Evolutionary conservation across 1,140 invertebrate species (phyloP), one percentile per base, ranked within the genome.

Genomic region (Steinernema khuongi): DNA sequence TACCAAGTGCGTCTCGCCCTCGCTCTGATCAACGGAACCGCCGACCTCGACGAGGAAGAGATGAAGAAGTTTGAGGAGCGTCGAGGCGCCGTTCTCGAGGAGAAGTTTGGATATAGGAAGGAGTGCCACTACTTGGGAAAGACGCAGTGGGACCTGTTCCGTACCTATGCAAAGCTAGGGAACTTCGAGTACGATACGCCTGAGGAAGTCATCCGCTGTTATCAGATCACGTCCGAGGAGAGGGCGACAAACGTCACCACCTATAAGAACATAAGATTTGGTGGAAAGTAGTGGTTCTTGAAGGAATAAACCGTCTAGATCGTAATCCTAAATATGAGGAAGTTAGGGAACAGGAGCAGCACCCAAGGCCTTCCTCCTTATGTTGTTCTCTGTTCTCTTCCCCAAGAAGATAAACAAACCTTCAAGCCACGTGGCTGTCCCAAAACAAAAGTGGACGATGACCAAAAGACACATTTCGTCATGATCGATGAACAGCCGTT

Each of bases 1-100:
- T 86, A 92, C 71, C 93, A 95, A 88, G 90, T 92, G 83, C 78
- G 81, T 79, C 90, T 1, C 80, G 89, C 90, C 70, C 79, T 93
- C 32, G 89, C 89, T 71, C 89, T 88, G 67, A 89, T 92, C 81
- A 88, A 86, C 71, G 90, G 90, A 0, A 80, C 87, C n/a, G 88
- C 90, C 73, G 76, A 86, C 19, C 88, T 93, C 17, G 92, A 92
- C 0, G 81, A 85, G 0, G 86, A 89, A 68, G 86, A 89, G 77
- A 93, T 94, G 92, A 79, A 88, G 0, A 80, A 81, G 18, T 90
- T 91, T 68, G 90, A 89, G 72, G 85, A 89, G 31, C 74, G 86
- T 1, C 90, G 91, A 74, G 85, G 90, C 74, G 73, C 85, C 74
- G 80, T 17, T 67, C 68, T 50, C 14, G 7, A 4, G 50, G 7